Percentiles rank a stretch among this genome's conserved stretches.
Conservation (phyloP, 2,113 vertebrate species). For the Platanista minor region DNA sequence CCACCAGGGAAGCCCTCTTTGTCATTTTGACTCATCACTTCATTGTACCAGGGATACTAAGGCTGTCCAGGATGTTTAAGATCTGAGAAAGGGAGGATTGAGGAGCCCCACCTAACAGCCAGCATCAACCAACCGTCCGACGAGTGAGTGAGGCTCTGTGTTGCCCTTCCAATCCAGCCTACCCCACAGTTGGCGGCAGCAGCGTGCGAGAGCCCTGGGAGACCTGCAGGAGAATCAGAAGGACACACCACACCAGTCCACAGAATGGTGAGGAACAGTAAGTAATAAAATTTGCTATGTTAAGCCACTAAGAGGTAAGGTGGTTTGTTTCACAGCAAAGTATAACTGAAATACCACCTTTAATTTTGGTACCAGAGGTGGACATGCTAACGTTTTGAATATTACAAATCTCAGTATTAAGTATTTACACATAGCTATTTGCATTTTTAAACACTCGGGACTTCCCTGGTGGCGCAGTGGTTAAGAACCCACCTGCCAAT, state of each 20-base stretch:
- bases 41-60: not conserved
- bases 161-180: not conserved
- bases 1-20: too few relatives aligned
- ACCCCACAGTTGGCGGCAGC: not conserved
- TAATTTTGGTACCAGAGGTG: not conserved
- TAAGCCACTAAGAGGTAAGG: not conserved
- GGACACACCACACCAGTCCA: not conserved
- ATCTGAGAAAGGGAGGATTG: not conserved
- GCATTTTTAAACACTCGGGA: not conserved
- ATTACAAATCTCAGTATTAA: not conserved
- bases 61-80: not conserved
- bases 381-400: not conserved
- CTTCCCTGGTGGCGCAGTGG: too few relatives aligned
- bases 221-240: not conserved
- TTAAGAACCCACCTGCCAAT: too few relatives aligned
- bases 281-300: not conserved
- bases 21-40: not conserved
- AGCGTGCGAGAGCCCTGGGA: not conserved
- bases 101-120: not conserved
- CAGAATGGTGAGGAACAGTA: not conserved
- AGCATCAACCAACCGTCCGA: not conserved
- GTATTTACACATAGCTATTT: not conserved
- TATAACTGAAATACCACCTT: not conserved
- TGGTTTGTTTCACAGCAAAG: not conserved
- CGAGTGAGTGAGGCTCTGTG: not conserved